Base-by-base conservation (phyloP, 1,140 invertebrate genomes). In the Mylabris phalerata region DNA sequence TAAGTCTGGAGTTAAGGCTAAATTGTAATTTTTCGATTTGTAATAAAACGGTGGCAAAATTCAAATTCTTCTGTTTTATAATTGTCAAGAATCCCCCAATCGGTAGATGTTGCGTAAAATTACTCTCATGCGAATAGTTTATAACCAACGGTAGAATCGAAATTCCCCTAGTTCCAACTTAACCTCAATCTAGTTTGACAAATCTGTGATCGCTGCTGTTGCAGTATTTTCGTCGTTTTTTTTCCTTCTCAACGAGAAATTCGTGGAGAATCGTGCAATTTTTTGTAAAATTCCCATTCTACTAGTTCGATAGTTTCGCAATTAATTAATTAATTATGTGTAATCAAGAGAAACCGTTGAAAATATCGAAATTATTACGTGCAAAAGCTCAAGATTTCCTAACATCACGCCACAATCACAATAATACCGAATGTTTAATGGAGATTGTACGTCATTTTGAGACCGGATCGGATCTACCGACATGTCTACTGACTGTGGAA, bases 311-410 rank as follows among this genome's bases (percentile, higher is more conserved):
- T 19, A 19, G 19, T 19, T 19, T 19, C 19, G 19, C 19, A 19
- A 19, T 19, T 19, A 19, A 19, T 19, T 19, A 19, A 19, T 19
- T 19, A 19, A 19, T 19, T 19, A 19, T 19, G 19, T 19, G 19
- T 19, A 19, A 59, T 38, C 47, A 55, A 48, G 69, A 71, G 57
- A 72, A 67, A 60, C 57, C 69, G 9, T 42, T 60, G 45, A 79
- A 78, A 64, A 72, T 73, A 43, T 73, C 76, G 3, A 79, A 76
- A 69, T 71, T 82, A 60, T 68, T 87, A 55, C 79, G 84, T 39
- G 72, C 75, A 64, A 84, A 84, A 70, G 84, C 82, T 26, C 82
- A 82, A 62, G 83, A 85, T 64, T 85, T 87, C 71, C 71, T 87
- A 25, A 75, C 78, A 59, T 81, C 80, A 7, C 77, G 78, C 55